These are phyloP conservation scores for Tachina fera DNA, from an alignment of 2,888 invertebrate species.

Conservation along the genomic window DNA sequence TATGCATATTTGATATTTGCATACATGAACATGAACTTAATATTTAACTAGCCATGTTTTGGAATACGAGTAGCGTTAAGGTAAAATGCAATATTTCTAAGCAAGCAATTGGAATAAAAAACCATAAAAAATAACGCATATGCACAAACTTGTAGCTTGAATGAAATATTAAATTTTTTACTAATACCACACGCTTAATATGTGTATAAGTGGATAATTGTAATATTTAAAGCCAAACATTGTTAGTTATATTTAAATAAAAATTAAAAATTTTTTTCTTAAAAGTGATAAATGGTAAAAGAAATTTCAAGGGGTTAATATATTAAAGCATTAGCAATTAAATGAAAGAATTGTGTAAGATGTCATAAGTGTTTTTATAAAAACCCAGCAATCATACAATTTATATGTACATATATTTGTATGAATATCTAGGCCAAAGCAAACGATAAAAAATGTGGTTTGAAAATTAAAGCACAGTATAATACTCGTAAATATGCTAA, in stretches of 20 bases:
- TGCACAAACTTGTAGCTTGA: not conserved
- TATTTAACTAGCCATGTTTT: slow-evolving; percentile 35
- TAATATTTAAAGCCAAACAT: not conserved
- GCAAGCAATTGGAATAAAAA: slow-evolving; percentile 10
- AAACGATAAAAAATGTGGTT: not conserved
- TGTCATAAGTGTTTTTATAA: not conserved
- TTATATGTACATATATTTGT: too few species aligned
- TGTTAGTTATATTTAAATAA: not conserved
- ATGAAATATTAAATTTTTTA: slow-evolving; percentile 28
- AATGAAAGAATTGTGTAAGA: not conserved
- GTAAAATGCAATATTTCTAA: slow-evolving; percentile 16
- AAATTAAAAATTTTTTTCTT: not conserved
- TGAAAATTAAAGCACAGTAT: not conserved
- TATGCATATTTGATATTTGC: slow-evolving; percentile 20
- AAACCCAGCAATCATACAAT: too few species aligned
- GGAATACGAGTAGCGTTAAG: slow-evolving; percentile 15
- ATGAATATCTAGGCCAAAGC: not conserved
- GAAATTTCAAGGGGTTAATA: not conserved
- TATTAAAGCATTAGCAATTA: not conserved
- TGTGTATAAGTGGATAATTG: slow-evolving; percentile 26
- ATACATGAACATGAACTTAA: slow-evolving; percentile 45
- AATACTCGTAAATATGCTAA: not conserved
- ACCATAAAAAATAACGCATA: slow-evolving; percentile 34
- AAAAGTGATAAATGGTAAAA: slow-evolving; percentile 37
- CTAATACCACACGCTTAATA: slow-evolving; percentile 11